Evolutionary conservation across 2,888 invertebrate species (phyloP).

Genomic region (Nycteola revayana): DNA sequence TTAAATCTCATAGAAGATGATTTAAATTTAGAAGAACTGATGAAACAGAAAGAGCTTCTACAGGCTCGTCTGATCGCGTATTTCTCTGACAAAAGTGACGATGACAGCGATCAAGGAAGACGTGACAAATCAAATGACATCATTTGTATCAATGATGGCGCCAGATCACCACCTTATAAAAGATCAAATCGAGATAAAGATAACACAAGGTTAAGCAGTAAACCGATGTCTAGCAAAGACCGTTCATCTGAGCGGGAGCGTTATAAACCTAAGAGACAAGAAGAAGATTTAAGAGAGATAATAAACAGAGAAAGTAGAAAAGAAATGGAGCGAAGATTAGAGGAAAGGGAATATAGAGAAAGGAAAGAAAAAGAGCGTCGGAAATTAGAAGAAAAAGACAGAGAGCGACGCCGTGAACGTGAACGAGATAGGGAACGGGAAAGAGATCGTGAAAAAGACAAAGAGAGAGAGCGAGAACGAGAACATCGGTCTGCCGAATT

Average conservation of each 20-base stretch:
- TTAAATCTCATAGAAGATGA: constrained; percentile 91
- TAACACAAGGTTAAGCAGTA: constrained; percentile 32
- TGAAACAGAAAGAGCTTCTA: constrained; percentile 92
- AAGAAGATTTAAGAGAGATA: constrained; percentile 68
- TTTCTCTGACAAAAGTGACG: constrained; percentile 85
- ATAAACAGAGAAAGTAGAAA: constrained; percentile 59
- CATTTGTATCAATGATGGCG: constrained; percentile 44
- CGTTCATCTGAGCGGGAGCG: constrained; percentile 49
- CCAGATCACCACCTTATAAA: constrained; percentile 71
- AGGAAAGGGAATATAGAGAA: constrained; percentile 47
- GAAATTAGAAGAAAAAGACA: constrained; percentile 44
- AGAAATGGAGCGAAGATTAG: constrained; percentile 50
- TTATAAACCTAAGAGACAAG: constrained; percentile 50
- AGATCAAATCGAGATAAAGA: constrained; percentile 62
- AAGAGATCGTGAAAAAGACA: constrained; percentile 43
- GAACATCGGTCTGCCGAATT: constrained; percentile 20
- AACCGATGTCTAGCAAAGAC: constrained; percentile 63
- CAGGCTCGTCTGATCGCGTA: constrained; percentile 91
- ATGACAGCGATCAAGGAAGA: constrained; percentile 47
- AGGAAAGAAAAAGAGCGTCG: constrained; percentile 46
- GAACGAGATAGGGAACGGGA: constrained; percentile 41
- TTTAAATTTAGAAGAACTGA: constrained; percentile 92
- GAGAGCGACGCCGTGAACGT: constrained; percentile 34
- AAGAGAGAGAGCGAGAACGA: constrained; percentile 38
- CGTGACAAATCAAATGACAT: constrained; percentile 71